Base-by-base conservation (phyloP, 1,140 invertebrate genomes). In the Oncopodura yosiiana region DNA sequence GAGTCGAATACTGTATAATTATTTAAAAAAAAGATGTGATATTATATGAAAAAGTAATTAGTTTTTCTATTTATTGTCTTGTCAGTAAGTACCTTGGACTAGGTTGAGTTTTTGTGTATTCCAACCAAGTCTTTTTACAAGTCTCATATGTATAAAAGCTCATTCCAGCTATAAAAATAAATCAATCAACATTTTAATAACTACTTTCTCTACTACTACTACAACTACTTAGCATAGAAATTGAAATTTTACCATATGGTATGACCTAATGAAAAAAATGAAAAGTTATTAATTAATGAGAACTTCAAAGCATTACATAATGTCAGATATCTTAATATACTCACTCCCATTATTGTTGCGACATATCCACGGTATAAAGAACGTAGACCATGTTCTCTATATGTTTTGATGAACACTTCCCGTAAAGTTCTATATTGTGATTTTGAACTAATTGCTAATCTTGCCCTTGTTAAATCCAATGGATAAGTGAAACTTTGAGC, bases 141-240 rank as follows among this genome's bases (percentile, higher is more conserved):
- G 86, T 86, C 74, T 98, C 94, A 71, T 95, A 99, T 0, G 92
- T 96, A 69, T 89, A 97, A 73, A 99, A 99, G 37, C 91, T 94
- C 42, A 85, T 86, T 9, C 95, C 95, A 11, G 95, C 94, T 73
- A 99, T 99, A 0, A 93, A 93, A 65, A 98, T 87, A 0, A n/a
- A n/a, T n/a, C n/a, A n/a, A 94, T n/a, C n/a, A n/a, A n/a, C n/a
- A n/a, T n/a, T n/a, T n/a, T n/a, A n/a, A n/a, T n/a, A n/a, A n/a
- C n/a, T n/a, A n/a, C n/a, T n/a, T n/a, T n/a, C n/a, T n/a, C n/a
- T n/a, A n/a, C n/a, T n/a, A n/a, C n/a, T n/a, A n/a, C n/a, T n/a
- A n/a, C n/a, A n/a, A n/a, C n/a, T n/a, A n/a, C n/a, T n/a, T n/a
- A n/a, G n/a, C n/a, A n/a, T n/a, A n/a, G n/a, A n/a, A n/a, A n/a